These are phyloP conservation scores for Synanthedon tipuliformis DNA, from an alignment of 2,888 invertebrate genomes.

Conservation along the genomic window DNA sequence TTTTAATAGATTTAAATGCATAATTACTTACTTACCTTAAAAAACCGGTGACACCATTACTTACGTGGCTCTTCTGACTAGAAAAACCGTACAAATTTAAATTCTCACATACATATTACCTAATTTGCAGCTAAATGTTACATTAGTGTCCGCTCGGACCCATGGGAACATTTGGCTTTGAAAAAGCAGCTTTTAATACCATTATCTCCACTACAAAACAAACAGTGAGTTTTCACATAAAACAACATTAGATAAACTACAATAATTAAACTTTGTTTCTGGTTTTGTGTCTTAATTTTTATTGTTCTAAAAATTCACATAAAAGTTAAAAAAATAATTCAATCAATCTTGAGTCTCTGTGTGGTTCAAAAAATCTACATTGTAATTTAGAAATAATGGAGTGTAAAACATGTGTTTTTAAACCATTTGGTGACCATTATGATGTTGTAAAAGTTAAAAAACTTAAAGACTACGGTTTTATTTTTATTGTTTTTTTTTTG, in stretches of 20 bases:
- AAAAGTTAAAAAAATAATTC: not conserved
- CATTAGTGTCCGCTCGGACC: constrained; percentile 34
- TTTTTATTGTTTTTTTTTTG: too few relatives aligned
- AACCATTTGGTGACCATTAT: not conserved
- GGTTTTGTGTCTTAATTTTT: not conserved
- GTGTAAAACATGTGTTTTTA: too few relatives aligned
- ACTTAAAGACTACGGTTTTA: not conserved
- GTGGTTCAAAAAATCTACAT: too few relatives aligned
- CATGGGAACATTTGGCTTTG: constrained; percentile 38
- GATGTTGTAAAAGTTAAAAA: constrained; percentile 1
- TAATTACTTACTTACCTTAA: constrained; percentile 11
- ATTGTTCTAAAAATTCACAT: not conserved
- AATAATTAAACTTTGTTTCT: not conserved
- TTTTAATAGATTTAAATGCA: too few relatives aligned
- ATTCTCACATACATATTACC: constrained; percentile 61
- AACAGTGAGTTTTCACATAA: constrained; percentile 33
- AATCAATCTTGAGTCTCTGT: too few relatives aligned
- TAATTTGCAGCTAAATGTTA: constrained; percentile 59
- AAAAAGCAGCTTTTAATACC: constrained; percentile 21
- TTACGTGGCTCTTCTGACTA: constrained; percentile 18
- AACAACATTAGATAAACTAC: constrained; percentile 23
- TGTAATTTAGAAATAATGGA: too few relatives aligned
- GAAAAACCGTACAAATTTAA: constrained; percentile 30
- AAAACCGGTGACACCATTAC: constrained; percentile 20
- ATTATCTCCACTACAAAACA: constrained; percentile 31